Base-by-base conservation (phyloP, 2,888 invertebrate genomes). In the Yponomeuta cagnagella region DNA sequence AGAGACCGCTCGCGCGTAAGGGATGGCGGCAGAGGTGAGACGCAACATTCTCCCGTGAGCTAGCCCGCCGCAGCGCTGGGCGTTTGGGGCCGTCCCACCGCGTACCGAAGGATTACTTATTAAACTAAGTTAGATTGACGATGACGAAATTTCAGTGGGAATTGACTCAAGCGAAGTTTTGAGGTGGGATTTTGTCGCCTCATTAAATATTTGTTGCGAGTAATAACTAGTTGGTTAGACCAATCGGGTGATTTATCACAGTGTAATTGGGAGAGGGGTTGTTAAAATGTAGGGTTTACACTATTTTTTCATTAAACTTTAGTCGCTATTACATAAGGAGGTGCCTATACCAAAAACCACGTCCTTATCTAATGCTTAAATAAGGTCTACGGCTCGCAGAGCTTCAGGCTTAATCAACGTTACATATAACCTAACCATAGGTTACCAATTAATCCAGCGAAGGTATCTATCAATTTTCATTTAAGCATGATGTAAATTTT, bases 131-230 rank as follows among this genome's bases (percentile, higher is more conserved):
- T 86, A 85, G 86, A 89, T 86, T 90, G 90, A 90, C 91, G 90
- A 92, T 92, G 91, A 91, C 90, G 90, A 86, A 90, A 90, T 90
- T 90, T 90, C 90, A 85, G 80, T 89, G 91, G 91, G 90, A 91
- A 88, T 92, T 89, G 88, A 88, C 88, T 89, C 83, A 84, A 87
- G 87, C 86, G 23, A 87, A 85, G 82, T 82, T 81, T 78, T 76
- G 82, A 85, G 86, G 89, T 88, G 86, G 85, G 86, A 85, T 87
- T 89, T 85, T 86, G 84, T 84, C 81, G 81, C 76, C 77, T 83
- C 83, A 85, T 90, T 86, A 86, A 87, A 86, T 86, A 88, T 87
- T 75, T 58, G 48, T 48, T 66, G 43, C 43, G 67, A 48, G 43
- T 48, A 31, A 15, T 10, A 12, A 33, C 37, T n/a, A 43, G 48